phyloP scores from a whole-genome alignment of 2,888 invertebrate species.

The Tetranychus truncatus region DNA sequence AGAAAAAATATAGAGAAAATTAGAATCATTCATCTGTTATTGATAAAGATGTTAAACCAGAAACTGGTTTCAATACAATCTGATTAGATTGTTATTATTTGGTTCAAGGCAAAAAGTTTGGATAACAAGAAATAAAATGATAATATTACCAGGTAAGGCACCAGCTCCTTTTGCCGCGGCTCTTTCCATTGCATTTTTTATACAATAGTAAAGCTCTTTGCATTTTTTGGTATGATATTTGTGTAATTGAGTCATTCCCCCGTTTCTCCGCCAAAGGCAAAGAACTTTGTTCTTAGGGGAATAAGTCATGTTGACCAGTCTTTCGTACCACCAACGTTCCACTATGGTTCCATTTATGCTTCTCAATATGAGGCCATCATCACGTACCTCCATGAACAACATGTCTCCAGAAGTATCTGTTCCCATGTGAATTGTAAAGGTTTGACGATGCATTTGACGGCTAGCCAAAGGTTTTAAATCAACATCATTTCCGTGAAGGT shows the following conservation, averaged over 20 bases:
- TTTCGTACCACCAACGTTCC: constrained; percentile 91
- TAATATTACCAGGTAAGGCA: constrained; percentile 34
- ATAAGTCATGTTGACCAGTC: constrained; percentile 97
- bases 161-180: constrained; percentile 47
- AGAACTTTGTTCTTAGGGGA: constrained; percentile 93
- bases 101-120: no score
- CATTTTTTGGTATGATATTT: constrained; percentile 99
- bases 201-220: constrained; percentile 90
- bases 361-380: constrained; percentile 55
- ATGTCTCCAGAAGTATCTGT: constrained; percentile 65
- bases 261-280: constrained; percentile 87
- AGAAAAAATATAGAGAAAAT: not conserved
- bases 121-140: not conserved
- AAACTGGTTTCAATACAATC: no score
- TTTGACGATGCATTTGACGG: constrained; percentile 80
- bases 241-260: constrained; percentile 80
- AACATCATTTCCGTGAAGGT: constrained; percentile 90
- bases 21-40: not conserved
- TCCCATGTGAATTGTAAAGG: constrained; percentile 92
- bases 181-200: constrained; percentile 93
- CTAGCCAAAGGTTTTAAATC: constrained; percentile 89
- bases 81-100: no score
- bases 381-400: constrained; percentile 56
- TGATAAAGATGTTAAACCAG: not conserved
- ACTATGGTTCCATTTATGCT: constrained; percentile 39